Percentiles rank a stretch among this genome's conserved stretches.
These are phyloP conservation scores for Cantharis nigra DNA, from an alignment of 2,888 invertebrate species.

Conservation along the genomic window DNA sequence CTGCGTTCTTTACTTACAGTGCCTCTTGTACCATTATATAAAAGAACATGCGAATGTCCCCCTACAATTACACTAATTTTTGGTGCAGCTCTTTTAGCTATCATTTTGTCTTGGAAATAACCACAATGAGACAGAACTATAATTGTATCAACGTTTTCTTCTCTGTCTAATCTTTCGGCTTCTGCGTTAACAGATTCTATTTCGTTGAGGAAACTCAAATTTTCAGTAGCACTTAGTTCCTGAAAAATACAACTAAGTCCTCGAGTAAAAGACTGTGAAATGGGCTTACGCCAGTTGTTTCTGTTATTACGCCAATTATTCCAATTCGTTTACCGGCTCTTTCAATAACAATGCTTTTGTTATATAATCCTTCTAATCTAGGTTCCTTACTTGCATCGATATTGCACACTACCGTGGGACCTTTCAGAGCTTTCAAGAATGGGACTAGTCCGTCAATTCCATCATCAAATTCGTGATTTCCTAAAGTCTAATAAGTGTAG, in stretches of 20 bases:
- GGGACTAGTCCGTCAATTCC: conserved; percentile 72
- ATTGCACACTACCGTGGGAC: conserved; percentile 75
- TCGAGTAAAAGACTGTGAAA: neutral
- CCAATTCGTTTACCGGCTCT: conserved; percentile 71
- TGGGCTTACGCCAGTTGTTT: conserved; percentile 65
- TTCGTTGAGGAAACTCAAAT: conserved; percentile 71
- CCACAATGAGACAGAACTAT: conserved; percentile 86
- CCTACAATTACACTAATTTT: conserved; percentile 83
- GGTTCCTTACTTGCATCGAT: conserved; percentile 74
- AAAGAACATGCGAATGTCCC: conserved; percentile 80
- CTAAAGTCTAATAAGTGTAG: conserved; percentile 66
- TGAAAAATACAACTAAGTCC: conserved; percentile 44
- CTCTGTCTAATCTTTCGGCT: conserved; percentile 63
- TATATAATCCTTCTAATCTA: conserved; percentile 62
- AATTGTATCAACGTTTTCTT: conserved; percentile 73
- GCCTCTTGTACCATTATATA: conserved; percentile 62
- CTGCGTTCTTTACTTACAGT: neutral
- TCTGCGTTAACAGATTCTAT: conserved; percentile 68
- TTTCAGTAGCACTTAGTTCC: conserved; percentile 70
- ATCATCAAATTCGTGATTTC: conserved; percentile 88
- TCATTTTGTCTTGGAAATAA: conserved; percentile 66
- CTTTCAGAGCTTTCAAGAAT: conserved; percentile 66
- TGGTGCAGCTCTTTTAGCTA: conserved; percentile 68
- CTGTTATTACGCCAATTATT: conserved; percentile 75
- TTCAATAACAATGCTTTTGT: conserved; percentile 68